These are phyloP conservation scores for Pseudomyrmex concolor DNA, from an alignment of 1,140 invertebrate species.

Conservation along the genomic window DNA sequence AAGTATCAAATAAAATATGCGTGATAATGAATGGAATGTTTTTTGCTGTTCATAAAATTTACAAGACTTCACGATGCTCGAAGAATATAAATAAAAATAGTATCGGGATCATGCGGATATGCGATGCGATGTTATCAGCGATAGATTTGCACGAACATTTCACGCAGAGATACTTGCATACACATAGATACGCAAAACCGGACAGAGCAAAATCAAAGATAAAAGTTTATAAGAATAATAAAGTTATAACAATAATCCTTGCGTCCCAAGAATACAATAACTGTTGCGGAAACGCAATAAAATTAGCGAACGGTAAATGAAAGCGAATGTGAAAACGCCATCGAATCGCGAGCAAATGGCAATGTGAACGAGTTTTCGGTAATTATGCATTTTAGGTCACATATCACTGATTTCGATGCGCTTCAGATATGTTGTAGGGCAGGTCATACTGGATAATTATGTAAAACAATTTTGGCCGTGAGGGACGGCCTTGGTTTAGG, in stretches of 20 bases:
- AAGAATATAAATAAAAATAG: slow-evolving; percentile 58
- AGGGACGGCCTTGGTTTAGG: too few species aligned
- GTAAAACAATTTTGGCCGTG: too few species aligned
- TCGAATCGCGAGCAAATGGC: neutral
- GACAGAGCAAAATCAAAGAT: slow-evolving; percentile 16
- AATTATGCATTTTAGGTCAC: too few species aligned
- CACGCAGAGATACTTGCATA: neutral
- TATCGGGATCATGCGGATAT: slow-evolving; percentile 16
- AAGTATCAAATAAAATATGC: too few species aligned
- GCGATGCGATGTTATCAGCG: slow-evolving; percentile 25
- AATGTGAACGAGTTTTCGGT: neutral
- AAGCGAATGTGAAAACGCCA: slow-evolving; percentile 27
- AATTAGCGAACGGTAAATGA: slow-evolving; percentile 1
- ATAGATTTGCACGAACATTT: slow-evolving; percentile 1
- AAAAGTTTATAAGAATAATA: slow-evolving; percentile 24
- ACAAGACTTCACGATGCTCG: too few species aligned
- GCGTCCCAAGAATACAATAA: slow-evolving; percentile 2
- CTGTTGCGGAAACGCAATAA: slow-evolving; percentile 22
- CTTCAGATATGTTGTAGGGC: too few species aligned
- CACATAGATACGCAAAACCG: slow-evolving; percentile 24
- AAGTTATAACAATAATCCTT: neutral
- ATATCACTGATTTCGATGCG: too few species aligned
- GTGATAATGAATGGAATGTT: too few species aligned
- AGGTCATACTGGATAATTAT: too few species aligned
- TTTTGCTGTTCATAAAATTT: too few species aligned